Evolutionary conservation across 2,113 vertebrate species (phyloP).

Genomic region (Nothocercus nigrocapillus): DNA sequence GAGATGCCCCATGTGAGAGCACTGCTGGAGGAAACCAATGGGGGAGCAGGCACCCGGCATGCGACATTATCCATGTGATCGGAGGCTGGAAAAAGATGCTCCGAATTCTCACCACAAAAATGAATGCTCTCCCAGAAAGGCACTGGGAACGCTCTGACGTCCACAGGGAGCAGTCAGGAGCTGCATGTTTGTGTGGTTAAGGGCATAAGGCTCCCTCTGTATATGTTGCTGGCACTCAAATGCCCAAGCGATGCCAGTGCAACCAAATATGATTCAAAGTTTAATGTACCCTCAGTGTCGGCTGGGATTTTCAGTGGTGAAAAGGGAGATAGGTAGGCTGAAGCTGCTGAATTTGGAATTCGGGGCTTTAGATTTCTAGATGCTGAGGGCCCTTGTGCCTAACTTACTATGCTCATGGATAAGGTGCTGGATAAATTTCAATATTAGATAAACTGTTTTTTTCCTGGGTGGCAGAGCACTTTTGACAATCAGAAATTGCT

Average conservation of each 20-base stretch:
- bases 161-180: not conserved
- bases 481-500: not conserved
- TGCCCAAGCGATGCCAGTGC: not conserved
- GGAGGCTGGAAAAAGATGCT: not conserved
- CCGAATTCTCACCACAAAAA: not conserved
- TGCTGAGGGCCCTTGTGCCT: not conserved
- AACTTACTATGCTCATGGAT: not conserved
- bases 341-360: not conserved
- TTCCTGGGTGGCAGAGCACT: not conserved
- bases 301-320: not conserved
- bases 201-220: not conserved
- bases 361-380: not conserved
- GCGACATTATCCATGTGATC: not conserved
- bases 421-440: not conserved
- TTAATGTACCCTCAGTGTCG: not conserved
- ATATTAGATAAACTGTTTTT: fast-evolving
- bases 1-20: fast-evolving
- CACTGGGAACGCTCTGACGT: not conserved
- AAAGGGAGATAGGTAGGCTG: not conserved
- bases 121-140: not conserved
- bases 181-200: not conserved
- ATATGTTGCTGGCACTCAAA: fast-evolving
- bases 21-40: fast-evolving
- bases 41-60: fast-evolving
- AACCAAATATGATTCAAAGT: not conserved